Base-by-base conservation (phyloP, 2,888 invertebrate genomes). In the Stenodera caucasica region DNA sequence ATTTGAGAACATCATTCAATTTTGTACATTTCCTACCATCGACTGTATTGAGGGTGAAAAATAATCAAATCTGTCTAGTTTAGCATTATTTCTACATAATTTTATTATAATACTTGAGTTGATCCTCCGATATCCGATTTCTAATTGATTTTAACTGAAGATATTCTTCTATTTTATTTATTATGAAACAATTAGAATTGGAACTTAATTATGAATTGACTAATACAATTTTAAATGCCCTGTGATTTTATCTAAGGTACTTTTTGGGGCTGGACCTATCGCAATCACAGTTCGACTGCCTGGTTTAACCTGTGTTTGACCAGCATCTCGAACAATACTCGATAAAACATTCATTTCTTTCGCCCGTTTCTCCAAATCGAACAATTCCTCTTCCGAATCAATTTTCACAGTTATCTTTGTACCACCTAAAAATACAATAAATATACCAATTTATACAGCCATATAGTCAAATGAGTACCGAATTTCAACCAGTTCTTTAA, bases 261-360 rank as follows among this genome's bases (percentile, higher is more conserved):
- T 84, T 69, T 86, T 87, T 40, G 90, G 88, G 3, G 92, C 96
- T 52, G 97, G 98, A n/a, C 98, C 98, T 56, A 98, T 85, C 1
- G 94, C 96, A 58, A 96, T 82, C 1, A 97, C 96, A 59, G 98
- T 98, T 73, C 87, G 86, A 9, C 94, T 90, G 66, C 96, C 96
- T 0, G 91, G 86, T 51, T 90, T 90, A 65, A 98, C 91, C 82
- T 98, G 96, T 6, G 97, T 98, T 68, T 93, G 88, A 1, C 98
- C 98, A 4, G 97, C 97, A 82, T 98, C 97, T 66, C 88, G 83
- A 63, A 98, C 89, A 29, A 94, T 77, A 63, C 90, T 89, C 11
- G 89, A 86, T 35, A 90, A 82, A 0, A 97, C 81, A 30, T 91
- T 90, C 61, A 84, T 77, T 30, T 85, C 81, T 70, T 85, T 87